phyloP scores from a whole-genome alignment of 2,113 vertebrate genomes.

The Crypturellus undulatus region DNA sequence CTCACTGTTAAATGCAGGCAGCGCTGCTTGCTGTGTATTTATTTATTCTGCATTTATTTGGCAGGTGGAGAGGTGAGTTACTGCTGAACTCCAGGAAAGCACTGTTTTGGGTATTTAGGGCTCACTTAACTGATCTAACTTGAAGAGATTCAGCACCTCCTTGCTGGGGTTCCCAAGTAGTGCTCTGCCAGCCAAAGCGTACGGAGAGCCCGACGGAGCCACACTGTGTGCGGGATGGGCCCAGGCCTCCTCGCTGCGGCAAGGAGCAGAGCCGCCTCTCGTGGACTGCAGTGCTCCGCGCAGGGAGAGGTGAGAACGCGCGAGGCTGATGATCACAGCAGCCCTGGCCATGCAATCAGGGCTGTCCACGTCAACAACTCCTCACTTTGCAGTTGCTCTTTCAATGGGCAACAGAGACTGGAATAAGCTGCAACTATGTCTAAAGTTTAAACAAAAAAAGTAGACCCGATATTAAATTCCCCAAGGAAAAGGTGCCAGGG shows the following conservation, averaged over 20 bases:
- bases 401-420: neutral
- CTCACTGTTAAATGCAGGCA: rapidly evolving
- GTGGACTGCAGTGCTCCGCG: no score
- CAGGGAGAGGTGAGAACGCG: no score
- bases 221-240: neutral
- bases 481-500: neutral
- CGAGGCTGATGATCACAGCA: no score
- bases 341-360: no score
- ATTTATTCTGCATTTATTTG: rapidly evolving
- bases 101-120: rapidly evolving
- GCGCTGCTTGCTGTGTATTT: rapidly evolving
- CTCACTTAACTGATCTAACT: rapidly evolving
- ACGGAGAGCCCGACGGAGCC: rapidly evolving
- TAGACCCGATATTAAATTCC: neutral
- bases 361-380: no score
- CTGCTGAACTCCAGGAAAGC: neutral
- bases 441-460: neutral
- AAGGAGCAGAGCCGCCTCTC: no score
- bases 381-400: neutral
- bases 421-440: rapidly evolving
- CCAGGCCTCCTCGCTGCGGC: no score
- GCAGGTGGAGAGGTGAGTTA: rapidly evolving
- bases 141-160: neutral
- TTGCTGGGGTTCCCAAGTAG: rapidly evolving
- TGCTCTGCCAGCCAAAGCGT: neutral